Percentiles rank a stretch among this genome's conserved stretches.
Conservation (phyloP, 2,888 invertebrate species). For the Drosophila demipolita region DNA sequence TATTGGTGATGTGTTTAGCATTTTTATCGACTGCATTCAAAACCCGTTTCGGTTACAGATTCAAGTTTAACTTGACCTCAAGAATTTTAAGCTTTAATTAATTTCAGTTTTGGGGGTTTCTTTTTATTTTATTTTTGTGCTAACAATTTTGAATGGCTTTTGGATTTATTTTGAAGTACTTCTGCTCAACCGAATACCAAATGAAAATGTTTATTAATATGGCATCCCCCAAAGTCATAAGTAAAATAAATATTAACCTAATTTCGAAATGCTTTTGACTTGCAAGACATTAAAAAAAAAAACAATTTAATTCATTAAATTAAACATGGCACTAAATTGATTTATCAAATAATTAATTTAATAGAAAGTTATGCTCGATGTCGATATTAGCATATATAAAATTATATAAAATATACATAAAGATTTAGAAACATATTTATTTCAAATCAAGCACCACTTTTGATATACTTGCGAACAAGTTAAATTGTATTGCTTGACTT, state of each 20-base stretch:
- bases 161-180: neutral
- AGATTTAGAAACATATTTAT: neutral
- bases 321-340: neutral
- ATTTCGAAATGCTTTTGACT: neutral
- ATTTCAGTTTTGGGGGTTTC: conserved; percentile 7
- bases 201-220: neutral
- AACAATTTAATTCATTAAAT: neutral
- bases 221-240: neutral
- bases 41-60: conserved; percentile 34
- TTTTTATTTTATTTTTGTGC: conserved; percentile 12
- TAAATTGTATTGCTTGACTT: neutral
- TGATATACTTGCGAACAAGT: neutral
- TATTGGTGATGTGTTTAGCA: conserved; percentile 8
- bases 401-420: neutral
- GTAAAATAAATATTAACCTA: neutral
- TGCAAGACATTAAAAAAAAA: neutral
- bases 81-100: conserved; percentile 53
- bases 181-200: neutral
- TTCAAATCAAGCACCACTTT: neutral
- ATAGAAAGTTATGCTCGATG: neutral
- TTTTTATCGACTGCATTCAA: conserved; percentile 29
- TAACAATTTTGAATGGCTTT: conserved; percentile 30
- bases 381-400: neutral
- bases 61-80: conserved; percentile 22
- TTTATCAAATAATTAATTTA: neutral